Conservation (phyloP, 2,888 invertebrate species). For the Drosophila atripex region DNA sequence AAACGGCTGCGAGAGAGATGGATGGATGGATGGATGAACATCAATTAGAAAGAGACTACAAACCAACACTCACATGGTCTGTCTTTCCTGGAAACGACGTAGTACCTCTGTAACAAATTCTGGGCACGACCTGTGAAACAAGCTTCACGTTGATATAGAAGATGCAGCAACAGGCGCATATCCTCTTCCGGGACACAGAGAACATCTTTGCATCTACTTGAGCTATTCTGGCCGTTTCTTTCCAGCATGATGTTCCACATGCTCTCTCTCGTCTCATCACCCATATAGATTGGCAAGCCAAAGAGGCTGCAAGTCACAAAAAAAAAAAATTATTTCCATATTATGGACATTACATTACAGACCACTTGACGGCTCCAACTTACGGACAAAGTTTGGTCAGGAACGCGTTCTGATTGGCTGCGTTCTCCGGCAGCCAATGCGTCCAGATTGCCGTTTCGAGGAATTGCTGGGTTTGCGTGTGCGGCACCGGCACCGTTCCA, state of each 20-base stretch:
- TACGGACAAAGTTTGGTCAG: constrained; percentile 82
- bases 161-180: constrained; percentile 69
- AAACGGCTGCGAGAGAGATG: constrained; percentile 68
- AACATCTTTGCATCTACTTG: constrained; percentile 62
- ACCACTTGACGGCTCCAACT: not conserved
- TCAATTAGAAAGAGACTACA: constrained; percentile 15
- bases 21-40: not conserved
- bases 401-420: constrained; percentile 66
- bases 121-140: constrained; percentile 77
- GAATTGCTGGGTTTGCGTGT: constrained; percentile 51
- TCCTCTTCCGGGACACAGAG: constrained; percentile 77
- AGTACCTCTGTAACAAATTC: constrained; percentile 84
- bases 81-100: constrained; percentile 82
- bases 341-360: not conserved
- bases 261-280: constrained; percentile 54
- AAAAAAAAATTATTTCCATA: not conserved
- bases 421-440: constrained; percentile 79
- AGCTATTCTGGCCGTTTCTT: constrained; percentile 49
- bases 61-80: constrained; percentile 79
- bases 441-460: constrained; percentile 83
- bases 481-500: constrained; percentile 49
- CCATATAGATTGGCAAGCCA: constrained; percentile 81
- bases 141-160: constrained; percentile 69
- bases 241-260: constrained; percentile 77
- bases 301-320: constrained; percentile 74